These are phyloP conservation scores for Peromyscus attwateri DNA, from an alignment of 2,797 vertebrate species.

Conservation along the genomic window DNA sequence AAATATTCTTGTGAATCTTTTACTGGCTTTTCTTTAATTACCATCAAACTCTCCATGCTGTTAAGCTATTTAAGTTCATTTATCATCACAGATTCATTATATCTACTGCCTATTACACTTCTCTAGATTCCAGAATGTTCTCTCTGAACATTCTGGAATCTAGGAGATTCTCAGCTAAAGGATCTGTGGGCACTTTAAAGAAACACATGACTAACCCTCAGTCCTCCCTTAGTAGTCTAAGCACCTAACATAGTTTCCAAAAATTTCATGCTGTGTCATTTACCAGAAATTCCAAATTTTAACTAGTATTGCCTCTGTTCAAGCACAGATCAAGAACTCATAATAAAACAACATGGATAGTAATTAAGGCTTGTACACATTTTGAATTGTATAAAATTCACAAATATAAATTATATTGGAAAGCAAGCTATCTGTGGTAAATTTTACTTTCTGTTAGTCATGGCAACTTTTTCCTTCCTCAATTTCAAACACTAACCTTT, in stretches of 20 bases:
- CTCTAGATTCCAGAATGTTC: not conserved
- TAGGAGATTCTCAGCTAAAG: not conserved
- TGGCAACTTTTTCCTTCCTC: not conserved
- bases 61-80: not conserved
- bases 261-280: not conserved
- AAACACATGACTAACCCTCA: not conserved
- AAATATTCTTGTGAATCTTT: not conserved
- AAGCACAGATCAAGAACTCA: not conserved
- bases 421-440: not conserved
- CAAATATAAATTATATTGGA: not conserved
- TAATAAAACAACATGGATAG: not conserved
- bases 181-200: not conserved
- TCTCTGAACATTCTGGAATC: too few relatives aligned
- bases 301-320: not conserved
- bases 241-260: not conserved
- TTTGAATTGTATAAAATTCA: not conserved
- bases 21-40: not conserved
- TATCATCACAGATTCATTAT: not conserved
- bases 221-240: not conserved
- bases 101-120: not conserved
- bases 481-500: not conserved
- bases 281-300: not conserved
- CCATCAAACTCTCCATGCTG: not conserved
- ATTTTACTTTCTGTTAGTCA: not conserved
- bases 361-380: not conserved